These are phyloP conservation scores for Rhea pennata DNA, from an alignment of 2,113 vertebrate genomes.

Conservation along the genomic window DNA sequence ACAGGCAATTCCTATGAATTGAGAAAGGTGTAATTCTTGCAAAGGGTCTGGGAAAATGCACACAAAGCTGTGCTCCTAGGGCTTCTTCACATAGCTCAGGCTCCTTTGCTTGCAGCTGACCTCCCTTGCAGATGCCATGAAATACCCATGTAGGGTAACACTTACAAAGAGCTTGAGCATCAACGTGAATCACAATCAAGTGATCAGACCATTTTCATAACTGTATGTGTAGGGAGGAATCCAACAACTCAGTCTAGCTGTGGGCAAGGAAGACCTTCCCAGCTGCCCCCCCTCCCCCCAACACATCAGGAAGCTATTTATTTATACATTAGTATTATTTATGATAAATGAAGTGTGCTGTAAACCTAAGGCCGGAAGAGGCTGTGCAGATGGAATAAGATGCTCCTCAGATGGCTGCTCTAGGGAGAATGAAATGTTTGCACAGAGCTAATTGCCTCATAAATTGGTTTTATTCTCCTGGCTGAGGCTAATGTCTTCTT, in stretches of 20 bases:
- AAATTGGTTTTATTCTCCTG: constrained; percentile 71
- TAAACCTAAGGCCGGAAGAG: constrained; percentile 39
- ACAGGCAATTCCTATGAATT: not conserved
- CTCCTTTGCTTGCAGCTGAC: not conserved
- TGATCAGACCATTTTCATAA: not conserved
- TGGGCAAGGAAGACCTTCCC: not conserved
- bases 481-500: constrained; percentile 65
- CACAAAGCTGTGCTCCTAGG: not conserved
- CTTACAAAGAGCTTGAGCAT: not conserved
- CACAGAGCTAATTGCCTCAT: constrained; percentile 69
- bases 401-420: constrained; percentile 67
- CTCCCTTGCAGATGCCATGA: not conserved
- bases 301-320: not conserved
- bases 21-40: not conserved
- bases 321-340: constrained; percentile 53
- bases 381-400: constrained; percentile 59
- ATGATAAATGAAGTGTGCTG: constrained; percentile 32
- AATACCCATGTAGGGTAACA: not conserved
- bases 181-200: not conserved
- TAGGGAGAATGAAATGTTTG: constrained; percentile 64
- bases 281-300: not conserved
- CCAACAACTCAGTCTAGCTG: not conserved
- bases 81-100: not conserved
- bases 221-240: not conserved
- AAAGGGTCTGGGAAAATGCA: not conserved